phyloP scores from a whole-genome alignment of 2,888 invertebrate species.

The Acheta domesticus region DNA sequence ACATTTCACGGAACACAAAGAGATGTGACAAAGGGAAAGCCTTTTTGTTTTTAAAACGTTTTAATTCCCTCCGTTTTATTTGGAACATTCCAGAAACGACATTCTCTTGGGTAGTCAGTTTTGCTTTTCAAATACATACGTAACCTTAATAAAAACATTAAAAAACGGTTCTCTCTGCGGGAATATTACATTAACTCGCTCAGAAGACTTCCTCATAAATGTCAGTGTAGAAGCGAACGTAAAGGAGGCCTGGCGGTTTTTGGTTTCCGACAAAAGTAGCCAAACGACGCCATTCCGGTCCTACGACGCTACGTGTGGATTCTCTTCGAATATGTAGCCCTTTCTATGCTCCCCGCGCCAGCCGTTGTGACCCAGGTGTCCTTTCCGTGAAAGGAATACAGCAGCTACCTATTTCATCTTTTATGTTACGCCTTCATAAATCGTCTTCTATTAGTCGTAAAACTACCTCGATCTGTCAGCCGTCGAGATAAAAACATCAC shows the following conservation, averaged over 20 bases:
- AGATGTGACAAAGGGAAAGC: too few species aligned
- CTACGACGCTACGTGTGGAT: background rate
- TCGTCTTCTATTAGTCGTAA: background rate
- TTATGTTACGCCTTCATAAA: background rate
- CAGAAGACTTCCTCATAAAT: constrained; percentile 3
- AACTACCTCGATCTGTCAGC: background rate
- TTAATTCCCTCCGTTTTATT: too few species aligned
- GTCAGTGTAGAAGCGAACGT: background rate
- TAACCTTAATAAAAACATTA: too few species aligned
- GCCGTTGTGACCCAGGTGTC: background rate
- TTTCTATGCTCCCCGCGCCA: background rate
- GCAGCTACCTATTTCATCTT: background rate
- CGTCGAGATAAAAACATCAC: background rate
- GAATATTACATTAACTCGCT: constrained; percentile 6
- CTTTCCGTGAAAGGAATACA: background rate
- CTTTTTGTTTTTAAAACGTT: too few species aligned
- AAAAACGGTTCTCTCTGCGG: background rate
- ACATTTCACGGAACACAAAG: too few species aligned
- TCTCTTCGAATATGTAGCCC: background rate
- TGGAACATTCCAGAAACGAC: too few species aligned
- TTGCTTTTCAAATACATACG: too few species aligned
- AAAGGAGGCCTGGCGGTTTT: background rate
- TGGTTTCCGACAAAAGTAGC: constrained; percentile 5
- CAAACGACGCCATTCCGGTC: background rate
- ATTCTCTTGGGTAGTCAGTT: too few species aligned